phyloP scores from a whole-genome alignment of 2,113 vertebrate genomes.

The Oncorhynchus kisutch region DNA sequence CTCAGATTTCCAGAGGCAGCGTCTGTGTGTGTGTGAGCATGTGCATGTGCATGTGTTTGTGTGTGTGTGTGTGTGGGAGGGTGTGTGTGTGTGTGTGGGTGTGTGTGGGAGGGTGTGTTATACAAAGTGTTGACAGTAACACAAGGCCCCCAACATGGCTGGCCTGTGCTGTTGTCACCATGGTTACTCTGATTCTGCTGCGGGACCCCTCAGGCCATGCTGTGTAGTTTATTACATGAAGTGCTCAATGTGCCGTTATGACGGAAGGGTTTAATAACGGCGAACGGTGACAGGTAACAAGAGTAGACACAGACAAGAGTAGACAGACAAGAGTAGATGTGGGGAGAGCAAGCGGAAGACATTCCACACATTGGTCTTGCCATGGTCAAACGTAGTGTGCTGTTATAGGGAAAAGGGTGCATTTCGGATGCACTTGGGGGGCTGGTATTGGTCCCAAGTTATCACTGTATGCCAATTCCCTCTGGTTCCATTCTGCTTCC shows the following conservation, averaged over 20 bases:
- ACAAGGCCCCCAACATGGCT: slow-evolving; percentile 4
- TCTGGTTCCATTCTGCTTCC: too few relatives aligned
- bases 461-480: too few relatives aligned
- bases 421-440: too few relatives aligned
- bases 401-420: too few relatives aligned
- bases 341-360: not conserved
- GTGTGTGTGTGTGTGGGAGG: too few relatives aligned
- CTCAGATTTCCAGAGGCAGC: too few relatives aligned
- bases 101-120: not conserved
- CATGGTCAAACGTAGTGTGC: too few relatives aligned
- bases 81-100: not conserved
- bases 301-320: too few relatives aligned
- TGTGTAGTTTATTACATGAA: slow-evolving; percentile 62
- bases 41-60: too few relatives aligned
- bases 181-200: slow-evolving; percentile 27
- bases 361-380: too few relatives aligned
- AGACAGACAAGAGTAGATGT: slow-evolving; percentile 19
- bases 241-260: slow-evolving; percentile 30
- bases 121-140: slow-evolving; percentile 2
- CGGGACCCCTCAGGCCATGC: slow-evolving; percentile 45
- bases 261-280: slow-evolving; percentile 56
- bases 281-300: slow-evolving; percentile 37
- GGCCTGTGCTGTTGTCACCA: slow-evolving; percentile 9
- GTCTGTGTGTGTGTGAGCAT: not conserved
- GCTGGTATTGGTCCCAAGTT: too few relatives aligned